phyloP scores from a whole-genome alignment of 2,113 vertebrate species.

The Phainopepla nitens region DNA sequence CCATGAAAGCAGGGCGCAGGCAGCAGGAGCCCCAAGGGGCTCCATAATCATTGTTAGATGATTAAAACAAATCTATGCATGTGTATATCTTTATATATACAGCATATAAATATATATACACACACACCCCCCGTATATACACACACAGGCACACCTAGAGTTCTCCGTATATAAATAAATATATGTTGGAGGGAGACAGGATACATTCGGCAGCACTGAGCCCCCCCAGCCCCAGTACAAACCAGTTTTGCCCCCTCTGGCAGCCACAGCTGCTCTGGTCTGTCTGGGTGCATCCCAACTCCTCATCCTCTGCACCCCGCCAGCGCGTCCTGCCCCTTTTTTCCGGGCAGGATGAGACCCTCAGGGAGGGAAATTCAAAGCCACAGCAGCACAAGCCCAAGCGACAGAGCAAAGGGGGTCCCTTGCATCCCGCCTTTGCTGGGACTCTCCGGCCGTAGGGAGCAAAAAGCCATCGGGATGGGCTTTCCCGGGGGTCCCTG shows the following conservation, averaged over 20 bases:
- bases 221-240: background rate
- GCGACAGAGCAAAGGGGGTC: background rate
- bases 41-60: background rate
- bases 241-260: background rate
- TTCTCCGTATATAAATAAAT: conserved; percentile 42
- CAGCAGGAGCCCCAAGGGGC: background rate
- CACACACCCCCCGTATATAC: conserved; percentile 47
- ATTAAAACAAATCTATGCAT: conserved; percentile 48
- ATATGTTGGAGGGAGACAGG: background rate
- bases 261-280: background rate
- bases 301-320: background rate
- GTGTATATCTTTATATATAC: conserved; percentile 64
- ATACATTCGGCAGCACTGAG: background rate
- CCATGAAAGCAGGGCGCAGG: background rate
- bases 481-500: background rate
- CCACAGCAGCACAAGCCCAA: background rate
- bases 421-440: background rate
- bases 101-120: conserved; percentile 65
- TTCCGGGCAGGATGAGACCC: background rate
- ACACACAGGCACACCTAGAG: conserved; percentile 55
- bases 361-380: background rate
- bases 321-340: background rate
- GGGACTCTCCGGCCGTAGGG: background rate
- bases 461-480: background rate
- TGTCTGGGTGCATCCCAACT: background rate